phyloP scores from a whole-genome alignment of 2,113 vertebrate genomes.

The Mastomys coucha region DNA sequence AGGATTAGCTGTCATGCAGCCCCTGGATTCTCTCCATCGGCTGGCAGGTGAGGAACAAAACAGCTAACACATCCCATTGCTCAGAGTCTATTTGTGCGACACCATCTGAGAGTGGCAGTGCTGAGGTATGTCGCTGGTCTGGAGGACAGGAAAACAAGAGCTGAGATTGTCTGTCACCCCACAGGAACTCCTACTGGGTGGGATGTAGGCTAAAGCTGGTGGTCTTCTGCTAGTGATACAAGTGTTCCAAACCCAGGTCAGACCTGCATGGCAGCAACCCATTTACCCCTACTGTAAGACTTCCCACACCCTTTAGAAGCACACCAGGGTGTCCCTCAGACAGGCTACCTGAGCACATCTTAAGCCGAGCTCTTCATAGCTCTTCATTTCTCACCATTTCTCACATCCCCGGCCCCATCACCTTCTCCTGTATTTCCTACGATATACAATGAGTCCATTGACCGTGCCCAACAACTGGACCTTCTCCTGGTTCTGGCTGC shows the following conservation, averaged over 20 bases:
- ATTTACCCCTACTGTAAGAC: neutral
- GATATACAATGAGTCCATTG: neutral
- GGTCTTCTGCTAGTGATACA: neutral
- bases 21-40: neutral
- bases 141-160: neutral
- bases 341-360: neutral
- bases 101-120: neutral
- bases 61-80: neutral
- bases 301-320: neutral
- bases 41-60: neutral
- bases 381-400: neutral
- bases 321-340: neutral
- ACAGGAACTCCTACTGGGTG: neutral
- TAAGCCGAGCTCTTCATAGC: neutral
- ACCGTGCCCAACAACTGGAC: slow-evolving; percentile 8
- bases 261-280: neutral
- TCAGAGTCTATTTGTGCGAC: neutral
- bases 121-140: neutral
- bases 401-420: neutral
- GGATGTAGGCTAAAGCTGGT: neutral
- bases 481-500: neutral
- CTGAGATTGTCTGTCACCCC: neutral
- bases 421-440: neutral
- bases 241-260: neutral
- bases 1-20: neutral